Base-by-base conservation (phyloP, 1,140 invertebrate species). In the Papilio dardanus region DNA sequence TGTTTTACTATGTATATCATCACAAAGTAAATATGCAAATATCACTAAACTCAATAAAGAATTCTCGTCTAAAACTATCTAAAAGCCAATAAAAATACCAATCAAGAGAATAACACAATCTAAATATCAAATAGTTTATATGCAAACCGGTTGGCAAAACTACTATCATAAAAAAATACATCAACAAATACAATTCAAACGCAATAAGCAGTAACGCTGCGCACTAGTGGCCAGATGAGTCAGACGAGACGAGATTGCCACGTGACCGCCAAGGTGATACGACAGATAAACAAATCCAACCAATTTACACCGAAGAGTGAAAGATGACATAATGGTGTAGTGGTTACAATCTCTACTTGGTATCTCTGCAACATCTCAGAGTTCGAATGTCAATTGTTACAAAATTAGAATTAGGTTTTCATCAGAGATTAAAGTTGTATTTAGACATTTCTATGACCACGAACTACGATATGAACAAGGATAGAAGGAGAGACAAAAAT, bases 151-250 rank as follows among this genome's bases (percentile, higher is more conserved):
- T 62, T 62, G 10, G 12, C 54, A 16, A 62, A 62, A 58, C 21
- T 10, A 28, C 50, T 58, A 58, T 21, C 14, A 35, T 62, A 67
- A 67, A 67, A 67, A 28, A 30, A 1, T 10, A 66, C 24, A 33
- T 33, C 14, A 66, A 33, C 28, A 66, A 67, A 67, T 33, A 67
- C 33, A 35, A 35, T 67, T 67, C 65, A 67, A 33, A 67, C 33
- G 33, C 30, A 67, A 67, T 67, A 67, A 33, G 14, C 28, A 33
- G 14, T 31, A 33, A 30, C 33, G 67, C 33, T 69, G 67, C 67
- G 67, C 67, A 69, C 19, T 24, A 12, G 65, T 40, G 67, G 19
- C n/a, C 67, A 37, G 67, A 69, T 69, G 67, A 69, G 31, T 69
- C 67, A 69, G 35, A 19, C 67, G 31, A 19, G 16, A 31, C 30